These are phyloP conservation scores for Bimastos eiseni DNA, from an alignment of 2,888 invertebrate species.

Conservation along the genomic window DNA sequence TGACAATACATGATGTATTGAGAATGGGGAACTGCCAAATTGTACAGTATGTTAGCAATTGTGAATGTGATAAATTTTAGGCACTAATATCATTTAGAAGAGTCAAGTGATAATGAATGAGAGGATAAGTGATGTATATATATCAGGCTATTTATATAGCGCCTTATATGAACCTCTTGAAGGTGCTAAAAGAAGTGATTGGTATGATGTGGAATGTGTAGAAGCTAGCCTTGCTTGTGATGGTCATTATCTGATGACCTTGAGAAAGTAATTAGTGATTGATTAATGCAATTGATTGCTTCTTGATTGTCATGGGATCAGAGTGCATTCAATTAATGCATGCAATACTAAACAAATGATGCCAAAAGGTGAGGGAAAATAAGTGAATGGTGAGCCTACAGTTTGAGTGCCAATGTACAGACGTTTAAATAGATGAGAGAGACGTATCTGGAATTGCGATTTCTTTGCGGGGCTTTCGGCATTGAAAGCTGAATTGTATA, in stretches of 20 bases:
- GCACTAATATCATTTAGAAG: not conserved
- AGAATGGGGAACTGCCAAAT: not conserved
- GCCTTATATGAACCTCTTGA: no score
- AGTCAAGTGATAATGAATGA: not conserved
- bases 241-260: not conserved
- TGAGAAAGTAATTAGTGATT: not conserved
- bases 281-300: not conserved
- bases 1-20: not conserved
- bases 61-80: not conserved
- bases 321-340: no score
- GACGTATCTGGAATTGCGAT: not conserved
- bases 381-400: not conserved
- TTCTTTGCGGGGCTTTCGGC: not conserved
- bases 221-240: no score
- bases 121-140: not conserved
- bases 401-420: constrained; percentile 7
- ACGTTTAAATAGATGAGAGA: not conserved
- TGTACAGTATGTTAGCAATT: not conserved
- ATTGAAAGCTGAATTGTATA: not conserved
- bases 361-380: not conserved
- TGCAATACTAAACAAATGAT: not conserved
- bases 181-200: no score
- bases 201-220: not conserved
- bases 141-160: no score
- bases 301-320: not conserved